These are phyloP conservation scores for Malthinus seriepunctatus DNA, from an alignment of 2,888 invertebrate genomes.

Conservation along the genomic window DNA sequence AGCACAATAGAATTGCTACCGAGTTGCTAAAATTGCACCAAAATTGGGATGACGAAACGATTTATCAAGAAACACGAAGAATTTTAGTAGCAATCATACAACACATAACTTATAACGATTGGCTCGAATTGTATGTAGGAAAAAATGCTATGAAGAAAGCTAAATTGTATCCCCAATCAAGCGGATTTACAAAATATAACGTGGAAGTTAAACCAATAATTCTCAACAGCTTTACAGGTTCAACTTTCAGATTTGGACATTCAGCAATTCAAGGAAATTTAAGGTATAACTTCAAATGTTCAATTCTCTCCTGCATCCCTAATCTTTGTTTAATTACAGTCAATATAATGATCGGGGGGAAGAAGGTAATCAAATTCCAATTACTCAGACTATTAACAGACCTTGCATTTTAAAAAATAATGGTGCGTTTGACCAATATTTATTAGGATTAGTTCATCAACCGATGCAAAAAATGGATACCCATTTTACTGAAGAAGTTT, in stretches of 20 bases:
- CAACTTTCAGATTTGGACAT: constrained; percentile 67
- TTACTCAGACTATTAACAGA: not conserved
- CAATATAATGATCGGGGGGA: not conserved
- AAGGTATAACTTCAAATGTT: too few relatives aligned
- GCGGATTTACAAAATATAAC: constrained; percentile 54
- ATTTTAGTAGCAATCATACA: constrained; percentile 73
- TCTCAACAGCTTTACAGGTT: constrained; percentile 71
- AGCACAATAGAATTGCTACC: constrained; percentile 78
- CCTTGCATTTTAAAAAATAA: not conserved
- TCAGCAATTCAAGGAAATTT: constrained; percentile 59
- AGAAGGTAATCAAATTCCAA: not conserved
- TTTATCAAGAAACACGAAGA: constrained; percentile 73
- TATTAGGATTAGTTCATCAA: not conserved
- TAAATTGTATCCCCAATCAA: not conserved
- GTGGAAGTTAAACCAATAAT: constrained; percentile 62
- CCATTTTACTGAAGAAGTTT: not conserved
- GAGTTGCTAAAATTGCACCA: constrained; percentile 69
- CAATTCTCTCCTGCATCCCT: too few relatives aligned
- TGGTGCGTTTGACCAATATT: not conserved
- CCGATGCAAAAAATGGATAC: not conserved
- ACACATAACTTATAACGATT: constrained; percentile 73
- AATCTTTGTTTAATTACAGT: not conserved
- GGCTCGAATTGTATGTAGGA: constrained; percentile 72
- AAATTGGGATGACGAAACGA: constrained; percentile 70
- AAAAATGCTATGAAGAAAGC: constrained; percentile 44